Conservation (phyloP, 2,113 vertebrate genomes). For the Phaethon lepturus region DNA sequence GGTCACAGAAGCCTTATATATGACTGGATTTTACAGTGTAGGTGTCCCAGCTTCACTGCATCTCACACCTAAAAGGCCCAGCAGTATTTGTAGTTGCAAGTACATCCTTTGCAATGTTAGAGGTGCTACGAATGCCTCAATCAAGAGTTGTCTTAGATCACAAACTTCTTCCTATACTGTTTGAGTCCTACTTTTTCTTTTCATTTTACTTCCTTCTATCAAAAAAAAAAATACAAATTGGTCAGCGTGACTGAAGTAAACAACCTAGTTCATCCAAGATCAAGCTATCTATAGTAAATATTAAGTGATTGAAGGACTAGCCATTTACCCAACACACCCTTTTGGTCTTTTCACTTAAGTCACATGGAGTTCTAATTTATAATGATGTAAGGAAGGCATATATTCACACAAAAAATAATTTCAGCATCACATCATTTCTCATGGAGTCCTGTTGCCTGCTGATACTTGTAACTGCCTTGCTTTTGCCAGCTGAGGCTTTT, state of each 20-base stretch:
- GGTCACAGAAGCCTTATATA: not conserved
- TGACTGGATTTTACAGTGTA: not conserved
- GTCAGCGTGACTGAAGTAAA: not conserved
- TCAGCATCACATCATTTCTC: slow-evolving; percentile 42
- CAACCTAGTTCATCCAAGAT: not conserved
- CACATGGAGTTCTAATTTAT: not conserved
- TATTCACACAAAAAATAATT: slow-evolving; percentile 18
- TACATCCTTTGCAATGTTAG: not conserved
- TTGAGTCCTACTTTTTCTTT: not conserved
- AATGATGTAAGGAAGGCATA: slow-evolving; percentile 18
- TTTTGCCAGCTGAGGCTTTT: slow-evolving; percentile 41
- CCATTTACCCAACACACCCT: not conserved
- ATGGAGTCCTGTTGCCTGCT: not conserved
- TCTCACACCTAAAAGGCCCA: not conserved
- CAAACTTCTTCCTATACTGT: not conserved
- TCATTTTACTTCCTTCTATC: not conserved
- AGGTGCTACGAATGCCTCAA: not conserved
- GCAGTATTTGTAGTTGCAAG: not conserved
- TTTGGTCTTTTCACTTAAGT: not conserved
- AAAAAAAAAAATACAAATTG: not conserved
- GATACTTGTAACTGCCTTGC: slow-evolving; percentile 21
- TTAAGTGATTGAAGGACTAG: not conserved
- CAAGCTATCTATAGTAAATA: slow-evolving; percentile 35
- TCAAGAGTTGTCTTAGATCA: not conserved
- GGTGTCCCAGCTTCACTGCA: not conserved